Conservation (phyloP, 2,797 vertebrate genomes). For the Semaprochilodus insignis region DNA sequence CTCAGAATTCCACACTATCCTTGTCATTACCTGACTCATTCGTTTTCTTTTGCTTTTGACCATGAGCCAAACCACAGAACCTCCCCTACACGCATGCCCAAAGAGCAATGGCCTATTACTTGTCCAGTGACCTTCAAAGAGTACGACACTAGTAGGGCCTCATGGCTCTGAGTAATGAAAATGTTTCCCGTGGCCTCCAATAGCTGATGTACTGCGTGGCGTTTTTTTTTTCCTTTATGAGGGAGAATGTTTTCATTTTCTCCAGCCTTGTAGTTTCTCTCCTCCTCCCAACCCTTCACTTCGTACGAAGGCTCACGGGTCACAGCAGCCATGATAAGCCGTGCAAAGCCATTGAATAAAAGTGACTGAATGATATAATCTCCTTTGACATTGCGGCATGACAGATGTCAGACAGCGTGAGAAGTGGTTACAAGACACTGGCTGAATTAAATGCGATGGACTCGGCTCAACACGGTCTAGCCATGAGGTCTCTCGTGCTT, state of each 20-base stretch:
- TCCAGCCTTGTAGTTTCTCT: slow-evolving; percentile 5
- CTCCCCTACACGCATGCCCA: slow-evolving; percentile 11
- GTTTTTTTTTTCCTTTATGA: slow-evolving; percentile 25
- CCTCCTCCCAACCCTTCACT: slow-evolving; percentile 1
- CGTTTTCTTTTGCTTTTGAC: slow-evolving; percentile 54
- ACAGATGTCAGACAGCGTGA: slow-evolving; percentile 30
- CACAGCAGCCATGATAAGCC: slow-evolving; percentile 8
- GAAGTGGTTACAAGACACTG: slow-evolving; percentile 14
- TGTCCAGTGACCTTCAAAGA: slow-evolving; percentile 42
- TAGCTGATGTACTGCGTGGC: neutral
- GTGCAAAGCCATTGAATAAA: slow-evolving; percentile 19
- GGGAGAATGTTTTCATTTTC: slow-evolving; percentile 22
- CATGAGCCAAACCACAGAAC: slow-evolving; percentile 45
- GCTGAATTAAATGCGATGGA: slow-evolving; percentile 39
- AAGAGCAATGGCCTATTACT: slow-evolving; percentile 38
- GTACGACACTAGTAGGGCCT: slow-evolving; percentile 16
- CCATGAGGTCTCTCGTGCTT: slow-evolving; percentile 33
- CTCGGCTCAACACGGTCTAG: neutral
- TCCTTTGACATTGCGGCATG: slow-evolving; percentile 20
- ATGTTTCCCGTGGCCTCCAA: slow-evolving; percentile 26
- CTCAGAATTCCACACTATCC: slow-evolving; percentile 53
- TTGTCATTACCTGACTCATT: slow-evolving; percentile 59
- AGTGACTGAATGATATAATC: slow-evolving; percentile 26
- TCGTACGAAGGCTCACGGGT: neutral
- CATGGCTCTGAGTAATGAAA: slow-evolving; percentile 41